A percentile compares a stretch with the other conserved stretches of the same genome.
Evolutionary conservation across 2,888 invertebrate genomes (phyloP).

Genomic region (Cheilosia grossa): DNA sequence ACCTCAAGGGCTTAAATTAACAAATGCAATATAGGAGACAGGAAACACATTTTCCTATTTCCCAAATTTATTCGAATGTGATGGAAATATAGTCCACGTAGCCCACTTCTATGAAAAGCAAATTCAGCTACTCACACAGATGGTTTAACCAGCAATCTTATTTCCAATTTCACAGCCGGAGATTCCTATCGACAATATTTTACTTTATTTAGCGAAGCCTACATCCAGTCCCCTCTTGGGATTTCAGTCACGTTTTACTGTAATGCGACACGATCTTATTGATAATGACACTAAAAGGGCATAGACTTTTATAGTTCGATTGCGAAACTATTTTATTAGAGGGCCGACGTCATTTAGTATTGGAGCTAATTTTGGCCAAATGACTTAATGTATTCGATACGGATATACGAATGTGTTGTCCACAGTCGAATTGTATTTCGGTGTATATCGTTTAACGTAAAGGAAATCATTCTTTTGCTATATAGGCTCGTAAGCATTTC

Average conservation of each 20-base stretch:
- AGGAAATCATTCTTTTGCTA: background rate
- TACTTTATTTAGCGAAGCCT: constrained; percentile 37
- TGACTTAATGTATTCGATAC: constrained; percentile 39
- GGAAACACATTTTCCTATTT: constrained; percentile 1
- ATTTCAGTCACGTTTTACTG: constrained; percentile 69
- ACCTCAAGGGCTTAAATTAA: too few species aligned
- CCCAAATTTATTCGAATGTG: constrained; percentile 1
- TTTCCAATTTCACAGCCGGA: constrained; percentile 54
- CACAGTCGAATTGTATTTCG: constrained; percentile 3
- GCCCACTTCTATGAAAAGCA: constrained; percentile 28
- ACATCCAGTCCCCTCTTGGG: constrained; percentile 18
- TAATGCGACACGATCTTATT: constrained; percentile 75
- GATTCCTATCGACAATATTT: constrained; percentile 53
- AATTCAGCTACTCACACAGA: constrained; percentile 40
- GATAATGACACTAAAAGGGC: constrained; percentile 74
- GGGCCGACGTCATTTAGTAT: constrained; percentile 23
- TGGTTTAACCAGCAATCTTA: constrained; percentile 30
- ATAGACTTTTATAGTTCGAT: constrained; percentile 65
- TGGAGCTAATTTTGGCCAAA: constrained; percentile 42
- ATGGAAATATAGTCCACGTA: background rate
- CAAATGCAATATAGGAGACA: too few species aligned
- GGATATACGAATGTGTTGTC: constrained; percentile 10
- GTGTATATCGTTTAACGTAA: background rate
- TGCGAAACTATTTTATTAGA: constrained; percentile 67
- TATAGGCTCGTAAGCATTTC: background rate